Evolutionary conservation across 2,113 vertebrate genomes (phyloP), one percentile per base, ranked within the genome.

Genomic region (Ceratotherium simum): DNA sequence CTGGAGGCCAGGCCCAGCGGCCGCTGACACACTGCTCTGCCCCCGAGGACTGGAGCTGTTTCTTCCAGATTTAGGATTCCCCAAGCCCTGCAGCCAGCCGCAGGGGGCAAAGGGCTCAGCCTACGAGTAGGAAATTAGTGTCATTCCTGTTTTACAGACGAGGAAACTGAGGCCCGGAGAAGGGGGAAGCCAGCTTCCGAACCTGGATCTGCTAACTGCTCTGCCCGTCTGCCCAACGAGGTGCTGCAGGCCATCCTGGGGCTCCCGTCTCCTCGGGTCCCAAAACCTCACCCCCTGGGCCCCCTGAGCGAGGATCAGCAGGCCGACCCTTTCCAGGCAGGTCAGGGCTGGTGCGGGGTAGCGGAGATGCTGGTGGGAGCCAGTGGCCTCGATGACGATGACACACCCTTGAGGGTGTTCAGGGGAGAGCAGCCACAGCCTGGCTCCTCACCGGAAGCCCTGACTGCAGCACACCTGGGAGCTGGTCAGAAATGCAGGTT

Each of bases 381-480:
- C 39, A 0, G 16, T 6, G 31, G 67, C 67, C 84, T 72, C n/a
- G 8, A 27, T 3, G 18, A 79, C 2, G 8, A 36, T 5, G 9
- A 13, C 9, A 29, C 23, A 1, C 23, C 9, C 69, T 9, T 0
- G 20, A 54, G 10, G 1, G 7, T 13, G 7, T 65, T 67, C 25
- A 42, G 1, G 17, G 6, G 62, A 42, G 48, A 60, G 18, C 18
- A 2, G n/a, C 20, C 76, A 31, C 64, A 33, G n/a, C 36, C 51
- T 73, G 4, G 27, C n/a, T 29, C 67, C 36, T 36, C 51, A 0
- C 12, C 33, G 78, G 78, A 25, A 20, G 39, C 39, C 27, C 21
- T 18, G 14, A 36, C 80, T 23, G 2, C 25, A 23, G 84, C 16
- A 39, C 33, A 20, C 23, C 84, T 29, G 9, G 67, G n/a, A 54